Conservation (phyloP, 2,797 vertebrate species). For the Spinibarbus caldwelli region DNA sequence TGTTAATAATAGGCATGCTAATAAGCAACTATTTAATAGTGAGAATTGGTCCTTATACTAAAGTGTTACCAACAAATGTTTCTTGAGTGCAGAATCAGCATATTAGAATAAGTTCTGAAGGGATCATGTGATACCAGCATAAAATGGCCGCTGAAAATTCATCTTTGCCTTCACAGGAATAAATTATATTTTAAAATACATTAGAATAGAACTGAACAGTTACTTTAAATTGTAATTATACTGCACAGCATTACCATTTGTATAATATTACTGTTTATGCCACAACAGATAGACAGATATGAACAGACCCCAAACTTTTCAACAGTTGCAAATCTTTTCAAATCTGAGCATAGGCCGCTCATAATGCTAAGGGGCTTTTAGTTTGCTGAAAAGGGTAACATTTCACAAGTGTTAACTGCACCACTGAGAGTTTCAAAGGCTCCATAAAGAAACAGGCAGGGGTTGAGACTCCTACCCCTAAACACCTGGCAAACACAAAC, state of each 20-base stretch:
- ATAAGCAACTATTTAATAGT: background rate
- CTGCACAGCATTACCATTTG: no score
- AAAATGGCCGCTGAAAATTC: background rate
- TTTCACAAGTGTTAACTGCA: slow-evolving; percentile 41
- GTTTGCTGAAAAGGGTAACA: slow-evolving; percentile 15
- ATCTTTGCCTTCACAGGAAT: background rate
- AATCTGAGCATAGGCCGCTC: background rate
- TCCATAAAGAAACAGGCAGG: background rate
- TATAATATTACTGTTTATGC: no score
- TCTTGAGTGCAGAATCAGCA: background rate
- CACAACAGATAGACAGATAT: background rate
- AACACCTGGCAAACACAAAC: slow-evolving; percentile 30
- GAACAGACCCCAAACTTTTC: no score
- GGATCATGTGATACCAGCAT: background rate
- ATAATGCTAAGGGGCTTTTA: background rate
- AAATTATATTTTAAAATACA: no score
- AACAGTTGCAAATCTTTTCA: no score
- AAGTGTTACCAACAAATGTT: background rate
- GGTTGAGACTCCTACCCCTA: background rate
- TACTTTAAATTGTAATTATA: no score
- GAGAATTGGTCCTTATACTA: background rate
- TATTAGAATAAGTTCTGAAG: background rate
- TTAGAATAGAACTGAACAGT: no score
- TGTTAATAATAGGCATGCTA: background rate
- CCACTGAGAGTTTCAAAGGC: slow-evolving; percentile 38